Evolutionary conservation across 2,113 vertebrate genomes (phyloP), one percentile per base, ranked within the genome.

Genomic region (Hipposideros armiger): DNA sequence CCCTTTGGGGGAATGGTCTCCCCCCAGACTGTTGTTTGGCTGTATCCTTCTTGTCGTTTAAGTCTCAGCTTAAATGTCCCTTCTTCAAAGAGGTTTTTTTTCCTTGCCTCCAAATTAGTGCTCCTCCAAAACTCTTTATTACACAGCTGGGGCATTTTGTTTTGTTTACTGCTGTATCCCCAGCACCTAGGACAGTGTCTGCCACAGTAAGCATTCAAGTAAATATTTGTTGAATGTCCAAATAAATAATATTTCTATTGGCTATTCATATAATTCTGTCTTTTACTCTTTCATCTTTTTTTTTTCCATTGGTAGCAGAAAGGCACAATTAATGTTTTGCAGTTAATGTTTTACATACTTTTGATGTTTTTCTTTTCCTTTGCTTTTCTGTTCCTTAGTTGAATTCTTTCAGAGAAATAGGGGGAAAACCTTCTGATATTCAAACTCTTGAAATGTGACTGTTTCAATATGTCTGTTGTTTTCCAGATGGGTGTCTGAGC

Each of bases 361-460:
- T 91, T 91, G 78, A 74, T 9, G 3, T 50, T 56, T 76, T 78
- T 32, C 19, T 52, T 13, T 85, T 89, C 50, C 56, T 73, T 69
- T 36, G 17, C 62, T 50, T 2, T 64, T 91, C 54, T 86, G 17
- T 91, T 54, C 42, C 42, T 50, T 62, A 50, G 50, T 92, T 85
- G 47, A 72, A 78, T 92, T 93, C 74, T 95, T 91, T 87, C 47
- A 83, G 50, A 93, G 60, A 32, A 91, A 81, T 11, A n/a, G 47
- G 47, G 45, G 4, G 45, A 47, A 36, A 91, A 42, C 28, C 76
- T 90, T 72, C 30, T 72, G n/a, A 95, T 91, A 90, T 77, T 82
- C 47, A 83, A 26, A 82, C 58, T 89, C 84, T 89, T 92, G 80
- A 72, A 66, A 86, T 95, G 69, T 96, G 92, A 85, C 85, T 83